These are phyloP conservation scores for Pinna nobilis DNA, from an alignment of 1,140 invertebrate genomes.

Conservation along the genomic window DNA sequence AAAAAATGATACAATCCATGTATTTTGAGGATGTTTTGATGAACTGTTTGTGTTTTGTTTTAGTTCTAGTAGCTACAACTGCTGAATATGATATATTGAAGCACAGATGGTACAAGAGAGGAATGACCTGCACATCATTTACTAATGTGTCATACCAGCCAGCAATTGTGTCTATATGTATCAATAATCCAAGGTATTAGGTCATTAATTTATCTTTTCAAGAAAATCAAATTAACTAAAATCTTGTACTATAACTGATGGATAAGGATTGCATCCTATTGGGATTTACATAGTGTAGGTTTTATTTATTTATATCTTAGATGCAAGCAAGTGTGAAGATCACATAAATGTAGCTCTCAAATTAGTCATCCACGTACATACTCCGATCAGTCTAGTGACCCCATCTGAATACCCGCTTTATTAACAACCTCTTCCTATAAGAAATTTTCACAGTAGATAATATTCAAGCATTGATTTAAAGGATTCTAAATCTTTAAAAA, in stretches of 20 bases:
- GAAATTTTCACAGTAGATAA: no score
- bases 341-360: no score
- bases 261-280: not conserved
- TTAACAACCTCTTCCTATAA: no score
- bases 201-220: not conserved
- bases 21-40: not conserved
- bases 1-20: not conserved
- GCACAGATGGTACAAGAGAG: slow-evolving; percentile 65
- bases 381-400: no score
- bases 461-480: no score
- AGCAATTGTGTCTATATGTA: slow-evolving; percentile 69
- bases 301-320: no score
- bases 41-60: slow-evolving; percentile 20
- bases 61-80: slow-evolving; percentile 70
- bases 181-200: slow-evolving; percentile 66
- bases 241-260: not conserved
- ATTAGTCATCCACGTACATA: no score
- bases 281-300: not conserved
- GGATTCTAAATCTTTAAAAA: no score
- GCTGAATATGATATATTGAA: slow-evolving; percentile 56
- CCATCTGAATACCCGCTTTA: no score
- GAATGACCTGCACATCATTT: slow-evolving; percentile 72
- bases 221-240: not conserved
- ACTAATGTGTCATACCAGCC: slow-evolving; percentile 69
- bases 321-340: no score